Percentiles rank a stretch among this genome's conserved stretches.
Conservation (phyloP, 2,113 vertebrate species). For the Desmodus rotundus region DNA sequence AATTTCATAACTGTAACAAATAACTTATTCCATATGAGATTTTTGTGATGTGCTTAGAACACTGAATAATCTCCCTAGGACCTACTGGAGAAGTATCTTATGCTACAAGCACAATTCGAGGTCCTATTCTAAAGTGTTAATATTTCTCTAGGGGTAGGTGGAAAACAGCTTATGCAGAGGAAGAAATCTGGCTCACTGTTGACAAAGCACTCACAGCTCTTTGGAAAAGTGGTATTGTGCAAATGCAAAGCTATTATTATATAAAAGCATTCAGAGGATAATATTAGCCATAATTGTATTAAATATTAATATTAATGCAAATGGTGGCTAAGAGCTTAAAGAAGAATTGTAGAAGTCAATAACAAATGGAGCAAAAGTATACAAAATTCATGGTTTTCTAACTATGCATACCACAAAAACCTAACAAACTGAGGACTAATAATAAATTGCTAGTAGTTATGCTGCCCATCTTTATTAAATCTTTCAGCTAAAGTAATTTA, state of each 20-base stretch:
- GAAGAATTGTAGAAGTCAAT: constrained; percentile 46
- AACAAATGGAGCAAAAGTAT: constrained; percentile 62
- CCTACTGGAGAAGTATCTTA: neutral
- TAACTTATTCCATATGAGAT: neutral
- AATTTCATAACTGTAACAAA: neutral
- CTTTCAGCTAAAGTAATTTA: neutral
- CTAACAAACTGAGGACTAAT: constrained; percentile 47
- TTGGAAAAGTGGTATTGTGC: neutral
- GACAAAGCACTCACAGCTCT: constrained; percentile 2
- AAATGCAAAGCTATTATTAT: constrained; percentile 49
- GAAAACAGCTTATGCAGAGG: neutral
- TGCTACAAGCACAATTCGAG: neutral
- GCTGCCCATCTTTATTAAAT: neutral
- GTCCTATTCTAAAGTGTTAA: constrained; percentile 15
- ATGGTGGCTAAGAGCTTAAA: constrained; percentile 56
- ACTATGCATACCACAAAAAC: constrained; percentile 26
- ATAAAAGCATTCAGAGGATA: constrained; percentile 46
- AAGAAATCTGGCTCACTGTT: neutral
- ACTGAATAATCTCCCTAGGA: neutral
- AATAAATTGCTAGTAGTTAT: constrained; percentile 18
- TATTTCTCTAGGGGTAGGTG: neutral
- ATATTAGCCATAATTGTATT: constrained; percentile 45
- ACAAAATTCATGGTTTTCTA: constrained; percentile 34
- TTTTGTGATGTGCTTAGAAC: neutral
- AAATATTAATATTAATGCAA: constrained; percentile 73